Evolutionary conservation across 1,140 invertebrate species (phyloP), one percentile per base, ranked within the genome.

Genomic region (Apis laboriosa): DNA sequence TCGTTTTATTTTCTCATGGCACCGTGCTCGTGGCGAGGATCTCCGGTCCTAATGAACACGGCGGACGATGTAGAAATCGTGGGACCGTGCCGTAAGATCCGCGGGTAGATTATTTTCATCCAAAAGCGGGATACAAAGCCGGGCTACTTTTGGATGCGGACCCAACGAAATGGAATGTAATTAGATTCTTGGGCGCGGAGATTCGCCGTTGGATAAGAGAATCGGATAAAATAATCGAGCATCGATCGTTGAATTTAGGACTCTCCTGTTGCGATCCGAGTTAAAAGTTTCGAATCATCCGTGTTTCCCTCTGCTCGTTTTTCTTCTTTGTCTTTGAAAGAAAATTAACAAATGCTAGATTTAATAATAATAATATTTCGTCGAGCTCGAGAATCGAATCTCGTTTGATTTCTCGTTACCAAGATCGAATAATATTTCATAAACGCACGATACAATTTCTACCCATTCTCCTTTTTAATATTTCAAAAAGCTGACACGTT

Each of bases 21-120:
- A 75, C 71, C 63, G 77, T 80, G 83, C 49, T 77, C 80, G 75
- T 63, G 80, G 64, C 75, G 66, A 53, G 75, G 80, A 83, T 77
- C 75, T 70, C 49, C 63, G 80, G 68, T 83, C 63, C 80, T 83
- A 83, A 83, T 83, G 80, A 83, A 83, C 80, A 58, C 80, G 49
- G 67, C 60, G 80, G 66, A 83, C 80, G 80, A 71, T 68, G 80
- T 83, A 83, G 80, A 83, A 83, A 83, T 83, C 80, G 80, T 83
- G 80, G 67, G 80, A 83, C 67, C 75, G 66, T 43, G 43, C 34
- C 73, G 80, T 15, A 64, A 43, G 80, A 83, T 83, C 80, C 80
- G 75, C 80, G 80, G 21, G 7, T 63, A 83, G 80, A 83, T 83
- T 83, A 83, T 71, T 78, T 56, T 28, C 75, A 78, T 78, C 80